Evolutionary conservation across 2,888 invertebrate species (phyloP), one percentile per base, ranked within the genome.

Genomic region (Macropis europaea): DNA sequence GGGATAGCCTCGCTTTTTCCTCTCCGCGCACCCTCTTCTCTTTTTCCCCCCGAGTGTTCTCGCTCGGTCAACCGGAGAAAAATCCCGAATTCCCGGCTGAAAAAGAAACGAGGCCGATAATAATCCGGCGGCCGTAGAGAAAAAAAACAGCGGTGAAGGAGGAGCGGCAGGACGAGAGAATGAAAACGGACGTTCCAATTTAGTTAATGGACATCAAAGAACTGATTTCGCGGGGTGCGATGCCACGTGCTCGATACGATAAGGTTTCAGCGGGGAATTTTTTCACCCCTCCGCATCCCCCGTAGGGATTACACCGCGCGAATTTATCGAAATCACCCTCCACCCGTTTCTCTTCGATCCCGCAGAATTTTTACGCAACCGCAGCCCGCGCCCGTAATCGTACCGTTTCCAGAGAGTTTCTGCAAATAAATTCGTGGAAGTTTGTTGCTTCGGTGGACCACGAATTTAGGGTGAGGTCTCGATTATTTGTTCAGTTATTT

Each of bases 151-250:
- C 19, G 30, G 11, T 9, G 26, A 24, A 30, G 28, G 26, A 43
- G 28, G 11, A 0, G 3, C 7, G 6, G 22, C 17, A 1, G 15
- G 5, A 42, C 15, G 24, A 5, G 7, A 22, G 45, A 32, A 40
- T 30, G 32, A 26, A 54, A 34, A 54, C 52, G 17, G 40, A 22
- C 30, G 30, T 48, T 54, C 54, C 42, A 36, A 62, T 63, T 56
- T 47, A 34, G 15, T 62, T 63, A 64, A 63, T 32, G 50, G 30
- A 52, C 43, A 36, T 36, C 17, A 43, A 50, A 36, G 57, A 64
- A 68, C 28, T 7, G 40, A 43, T 48, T 30, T 42, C 38, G 22
- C 36, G 1, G 15, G 26, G 7, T 3, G 13, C 47, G 34, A 38
- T 38, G 47, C n/a, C 19, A 38, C 24, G n/a, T n/a, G 38, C 22